These are phyloP conservation scores for Zoanthus solanderi DNA, from an alignment of 92 coral and sea anemone species.

Conservation along the genomic window DNA sequence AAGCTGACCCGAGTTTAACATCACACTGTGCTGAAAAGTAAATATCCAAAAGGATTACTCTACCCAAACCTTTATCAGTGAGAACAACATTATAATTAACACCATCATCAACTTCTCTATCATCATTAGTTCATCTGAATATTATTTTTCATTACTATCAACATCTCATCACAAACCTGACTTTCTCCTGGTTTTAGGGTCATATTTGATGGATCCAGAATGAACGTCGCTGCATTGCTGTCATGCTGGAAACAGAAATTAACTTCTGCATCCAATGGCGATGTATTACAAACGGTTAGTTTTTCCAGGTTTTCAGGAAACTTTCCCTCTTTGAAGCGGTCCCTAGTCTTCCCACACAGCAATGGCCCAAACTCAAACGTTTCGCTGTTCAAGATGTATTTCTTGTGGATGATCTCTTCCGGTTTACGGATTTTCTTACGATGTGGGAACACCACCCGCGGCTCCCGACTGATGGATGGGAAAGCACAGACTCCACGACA, in stretches of 20 bases:
- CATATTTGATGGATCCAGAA: conserved; percentile 94
- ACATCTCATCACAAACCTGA: conserved; percentile 60
- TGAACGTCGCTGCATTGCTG: conserved; percentile 90
- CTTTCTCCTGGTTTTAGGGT: conserved; percentile 89
- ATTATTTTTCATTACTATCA: no score
- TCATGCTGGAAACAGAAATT: conserved; percentile 94
- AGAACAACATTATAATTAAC: no score
- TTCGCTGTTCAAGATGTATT: conserved; percentile 91
- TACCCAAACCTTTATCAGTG: no score
- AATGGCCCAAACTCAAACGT: conserved; percentile 97
- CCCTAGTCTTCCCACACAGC: conserved; percentile 96
- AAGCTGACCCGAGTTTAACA: no score
- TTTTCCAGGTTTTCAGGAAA: conserved; percentile 96
- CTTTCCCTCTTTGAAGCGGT: conserved; percentile 92
- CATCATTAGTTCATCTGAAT: no score
- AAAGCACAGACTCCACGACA: conserved; percentile 99
- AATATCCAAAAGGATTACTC: no score
- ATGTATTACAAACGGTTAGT: conserved; percentile 83
- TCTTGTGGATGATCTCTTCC: conserved; percentile 96
- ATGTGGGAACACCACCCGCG: conserved; percentile 95
- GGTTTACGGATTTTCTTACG: conserved; percentile 97
- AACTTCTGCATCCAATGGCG: conserved; percentile 92
- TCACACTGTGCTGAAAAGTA: no score
- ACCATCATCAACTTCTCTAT: no score
- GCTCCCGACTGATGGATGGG: conserved; percentile 98